These are phyloP conservation scores for Drosophila nigromelanica DNA, from an alignment of 1,140 invertebrate species.

Conservation along the genomic window DNA sequence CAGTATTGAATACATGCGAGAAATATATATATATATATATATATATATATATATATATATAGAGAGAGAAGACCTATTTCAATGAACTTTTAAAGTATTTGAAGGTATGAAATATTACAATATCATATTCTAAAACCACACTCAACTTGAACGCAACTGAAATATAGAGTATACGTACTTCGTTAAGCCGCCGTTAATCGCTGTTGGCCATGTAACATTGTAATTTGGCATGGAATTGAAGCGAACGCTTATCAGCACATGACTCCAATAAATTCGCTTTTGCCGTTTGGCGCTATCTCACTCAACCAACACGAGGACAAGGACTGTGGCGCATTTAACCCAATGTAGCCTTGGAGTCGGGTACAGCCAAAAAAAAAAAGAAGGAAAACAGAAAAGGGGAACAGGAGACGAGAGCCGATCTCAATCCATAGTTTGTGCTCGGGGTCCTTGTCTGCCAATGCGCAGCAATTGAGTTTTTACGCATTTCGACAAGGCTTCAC, in stretches of 20 bases:
- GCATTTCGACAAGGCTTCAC: conserved; percentile 64
- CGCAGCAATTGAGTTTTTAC: conserved; percentile 80
- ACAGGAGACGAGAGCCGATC: background rate
- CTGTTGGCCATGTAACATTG: conserved; percentile 56
- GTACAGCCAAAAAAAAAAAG: background rate
- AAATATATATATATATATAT: no score
- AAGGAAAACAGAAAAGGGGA: background rate
- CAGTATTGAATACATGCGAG: no score
- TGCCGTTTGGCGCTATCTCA: conserved; percentile 63
- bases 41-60: no score
- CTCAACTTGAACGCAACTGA: background rate
- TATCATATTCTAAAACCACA: no score
- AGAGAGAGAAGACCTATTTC: no score
- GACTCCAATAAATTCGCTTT: conserved; percentile 80
- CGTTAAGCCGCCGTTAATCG: conserved; percentile 8
- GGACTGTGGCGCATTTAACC: conserved; percentile 49
- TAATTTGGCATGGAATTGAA: conserved; percentile 77
- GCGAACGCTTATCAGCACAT: conserved; percentile 74
- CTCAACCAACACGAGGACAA: conserved; percentile 53
- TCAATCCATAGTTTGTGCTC: conserved; percentile 18
- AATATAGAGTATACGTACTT: conserved; percentile 24
- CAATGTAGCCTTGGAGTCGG: conserved; percentile 54
- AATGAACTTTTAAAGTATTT: no score
- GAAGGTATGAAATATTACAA: no score
- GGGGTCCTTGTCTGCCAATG: conserved; percentile 52